Evolutionary conservation across 2,113 vertebrate species (phyloP), one percentile per base, ranked within the genome.

Genomic region (Trochalopteron elliotii): DNA sequence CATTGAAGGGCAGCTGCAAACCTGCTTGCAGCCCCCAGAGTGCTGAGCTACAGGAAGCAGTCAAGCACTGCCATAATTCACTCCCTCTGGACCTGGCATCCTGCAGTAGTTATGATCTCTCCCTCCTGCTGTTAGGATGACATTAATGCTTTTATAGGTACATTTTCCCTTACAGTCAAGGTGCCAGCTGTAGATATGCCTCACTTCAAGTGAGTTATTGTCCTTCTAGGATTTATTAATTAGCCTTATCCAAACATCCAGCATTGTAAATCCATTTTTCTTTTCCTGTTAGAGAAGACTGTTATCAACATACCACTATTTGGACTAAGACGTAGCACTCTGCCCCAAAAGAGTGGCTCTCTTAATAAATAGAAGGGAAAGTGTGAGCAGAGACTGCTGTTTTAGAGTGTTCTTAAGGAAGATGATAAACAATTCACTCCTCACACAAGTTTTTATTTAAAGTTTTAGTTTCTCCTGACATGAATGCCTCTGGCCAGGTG

Each of bases 201-300:
- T 92, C 68, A 31, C 76, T 87, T 72, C 80, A 39, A 80, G 71
- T 59, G 86, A 95, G 33, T 80, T 89, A 86, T 40, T 83, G 47
- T 53, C 55, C 71, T 83, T 44, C 63, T 40, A 74, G 88, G 83
- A 52, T 92, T 90, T 93, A 80, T 94, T 92, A 88, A 95, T 95
- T 95, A 92, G 59, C 76, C 64, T 93, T 96, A 61, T 88, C 78
- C 82, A 93, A 94, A 94, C 84, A 96, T 85, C 82, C 53, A 69
- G 53, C 1, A 3, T 42, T 78, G 83, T 18, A 95, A 91, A 65
- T 45, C 68, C 27, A 31, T 85, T 90, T 91, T 90, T 94, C 65
- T 87, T 94, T 64, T 68, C 78, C 67, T 83, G 44, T 31, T 80
- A 61, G 2, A 4, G 17, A 49, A 68, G 47, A 24, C 70, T 57